Evolutionary conservation across 2,113 vertebrate species (phyloP).

Genomic region (Apteryx mantelli): DNA sequence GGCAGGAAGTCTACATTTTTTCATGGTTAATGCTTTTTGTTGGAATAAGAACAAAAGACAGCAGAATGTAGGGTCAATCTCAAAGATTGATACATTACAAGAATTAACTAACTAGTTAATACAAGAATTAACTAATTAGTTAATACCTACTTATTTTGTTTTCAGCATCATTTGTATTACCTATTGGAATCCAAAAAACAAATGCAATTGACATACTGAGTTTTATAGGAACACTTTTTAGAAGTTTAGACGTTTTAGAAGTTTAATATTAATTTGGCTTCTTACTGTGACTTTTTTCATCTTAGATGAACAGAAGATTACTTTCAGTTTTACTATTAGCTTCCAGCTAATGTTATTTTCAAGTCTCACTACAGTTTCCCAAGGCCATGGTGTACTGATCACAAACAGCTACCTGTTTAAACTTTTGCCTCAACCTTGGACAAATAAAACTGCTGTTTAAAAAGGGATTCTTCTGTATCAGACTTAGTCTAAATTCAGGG

Average conservation of each 20-base stretch:
- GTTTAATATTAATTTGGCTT: background rate
- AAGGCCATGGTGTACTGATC: background rate
- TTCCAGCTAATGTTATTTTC: background rate
- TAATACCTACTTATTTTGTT: background rate
- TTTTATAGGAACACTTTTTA: background rate
- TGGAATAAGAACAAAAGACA: background rate
- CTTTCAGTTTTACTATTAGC: background rate
- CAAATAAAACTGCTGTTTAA: background rate
- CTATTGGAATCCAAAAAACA: background rate
- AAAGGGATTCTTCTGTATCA: background rate
- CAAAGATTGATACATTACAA: background rate
- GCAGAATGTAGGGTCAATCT: background rate
- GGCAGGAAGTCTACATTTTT: background rate
- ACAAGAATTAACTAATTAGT: background rate
- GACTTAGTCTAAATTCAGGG: background rate
- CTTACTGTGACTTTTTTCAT: background rate
- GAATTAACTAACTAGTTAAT: background rate
- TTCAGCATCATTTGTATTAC: background rate
- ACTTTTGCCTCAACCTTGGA: background rate
- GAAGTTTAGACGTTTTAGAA: background rate
- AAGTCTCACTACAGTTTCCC: background rate
- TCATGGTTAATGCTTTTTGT: background rate
- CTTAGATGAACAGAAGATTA: background rate
- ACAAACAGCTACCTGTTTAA: background rate
- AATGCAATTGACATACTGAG: background rate